Base-by-base conservation (phyloP, 2,888 invertebrate species). In the Stenolophus ochropezus region DNA sequence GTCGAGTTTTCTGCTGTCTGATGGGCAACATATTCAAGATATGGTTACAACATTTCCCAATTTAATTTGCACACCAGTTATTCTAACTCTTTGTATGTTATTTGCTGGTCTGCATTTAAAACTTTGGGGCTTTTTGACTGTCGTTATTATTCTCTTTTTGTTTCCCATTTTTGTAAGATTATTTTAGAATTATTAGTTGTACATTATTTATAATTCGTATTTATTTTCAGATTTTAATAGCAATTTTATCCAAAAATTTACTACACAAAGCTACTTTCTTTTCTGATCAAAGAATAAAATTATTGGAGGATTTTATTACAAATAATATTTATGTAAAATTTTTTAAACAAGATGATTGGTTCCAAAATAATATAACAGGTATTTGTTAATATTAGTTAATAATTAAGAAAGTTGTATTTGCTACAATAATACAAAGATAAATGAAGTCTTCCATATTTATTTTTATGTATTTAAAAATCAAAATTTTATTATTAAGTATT, bases 1-100 rank as follows among this genome's bases (percentile, higher is more conserved):
- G 23, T 89, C 91, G 73, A 92, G 92, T 85, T 87, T 92, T 82
- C 91, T 92, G 85, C 90, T 91, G 47, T 91, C 90, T 84, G 92
- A 93, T 84, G 90, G 91, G 47, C 90, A 91, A 85, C 89, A 91
- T 53, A 87, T 92, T 51, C 91, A 90, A 84, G 91, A 92, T 82
- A 89, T 91, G 74, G 88, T 91, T 20, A 86, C 90, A 51, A 89
- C 90, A 58, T 90, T 90, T 0, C 91, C 91, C 20, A 87, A 91
- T 84, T 88, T 91, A 25, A 87, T 91, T 71, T 90, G 90, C n/a
- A 92, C 91, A 5, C 92, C 92, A 4, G 85, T 92, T 53, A 89
- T 91, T 11, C 87, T 91, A 14, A 81, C 90, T 16, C 89, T 89
- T 74, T 90, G 91, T 16, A 85, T 91, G 14, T 84, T 89, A 51